These are phyloP conservation scores for Lycocorax pyrrhopterus DNA, from an alignment of 2,113 vertebrate species.

Conservation along the genomic window DNA sequence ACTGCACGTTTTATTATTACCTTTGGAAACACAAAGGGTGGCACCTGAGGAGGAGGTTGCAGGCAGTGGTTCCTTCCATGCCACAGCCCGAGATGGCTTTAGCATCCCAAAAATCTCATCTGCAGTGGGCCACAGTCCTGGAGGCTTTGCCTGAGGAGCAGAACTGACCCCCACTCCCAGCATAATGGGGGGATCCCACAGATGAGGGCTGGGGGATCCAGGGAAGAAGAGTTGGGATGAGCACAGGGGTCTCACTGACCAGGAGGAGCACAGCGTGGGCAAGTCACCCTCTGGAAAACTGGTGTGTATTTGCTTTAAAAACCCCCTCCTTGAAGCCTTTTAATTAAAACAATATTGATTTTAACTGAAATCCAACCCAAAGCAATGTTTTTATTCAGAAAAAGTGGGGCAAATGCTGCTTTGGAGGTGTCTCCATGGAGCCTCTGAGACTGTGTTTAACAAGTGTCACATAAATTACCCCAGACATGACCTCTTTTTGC, in stretches of 20 bases:
- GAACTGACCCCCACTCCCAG: not conserved
- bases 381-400: not conserved
- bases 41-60: not conserved
- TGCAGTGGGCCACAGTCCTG: accelerated
- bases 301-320: not conserved
- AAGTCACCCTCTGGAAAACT: not conserved
- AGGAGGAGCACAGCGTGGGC: accelerated
- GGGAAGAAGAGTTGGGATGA: not conserved
- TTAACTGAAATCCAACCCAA: not conserved
- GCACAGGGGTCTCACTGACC: not conserved
- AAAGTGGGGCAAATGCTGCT: not conserved
- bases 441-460: not conserved
- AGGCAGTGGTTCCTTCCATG: not conserved
- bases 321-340: not conserved
- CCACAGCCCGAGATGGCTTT: not conserved
- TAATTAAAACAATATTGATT: slow-evolving; percentile 28
- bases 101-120: not conserved
- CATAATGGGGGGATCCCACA: accelerated
- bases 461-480: not conserved
- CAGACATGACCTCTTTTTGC: not conserved
- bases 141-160: not conserved
- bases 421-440: not conserved
- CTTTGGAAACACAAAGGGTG: not conserved
- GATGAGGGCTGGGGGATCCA: not conserved
- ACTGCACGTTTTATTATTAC: not conserved